Evolutionary conservation across 2,888 invertebrate genomes (phyloP).

Genomic region (Dryadula phaetusa): DNA sequence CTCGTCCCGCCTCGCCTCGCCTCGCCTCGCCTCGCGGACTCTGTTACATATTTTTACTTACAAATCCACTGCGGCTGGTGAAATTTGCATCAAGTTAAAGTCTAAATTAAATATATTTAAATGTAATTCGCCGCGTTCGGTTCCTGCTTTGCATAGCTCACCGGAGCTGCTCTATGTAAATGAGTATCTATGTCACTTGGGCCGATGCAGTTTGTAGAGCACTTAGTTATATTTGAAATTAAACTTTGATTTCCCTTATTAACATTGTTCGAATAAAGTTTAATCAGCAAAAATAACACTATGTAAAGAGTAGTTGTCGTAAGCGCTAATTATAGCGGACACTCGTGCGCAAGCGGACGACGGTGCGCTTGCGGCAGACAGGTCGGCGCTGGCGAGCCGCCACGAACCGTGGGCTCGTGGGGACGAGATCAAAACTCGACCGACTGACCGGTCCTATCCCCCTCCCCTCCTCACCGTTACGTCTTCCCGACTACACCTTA

Average conservation of each 20-base stretch:
- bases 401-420: slow-evolving; percentile 42
- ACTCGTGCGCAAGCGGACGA: slow-evolving; percentile 7
- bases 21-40: background rate
- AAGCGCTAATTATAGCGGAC: slow-evolving; percentile 19
- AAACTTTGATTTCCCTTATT: too few relatives aligned
- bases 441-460: slow-evolving; percentile 14
- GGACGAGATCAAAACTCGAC: slow-evolving; percentile 20
- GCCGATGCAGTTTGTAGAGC: background rate
- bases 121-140: slow-evolving; percentile 28
- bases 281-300: background rate
- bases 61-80: slow-evolving; percentile 29
- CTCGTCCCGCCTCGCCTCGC: background rate
- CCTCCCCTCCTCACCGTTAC: slow-evolving; percentile 8
- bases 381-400: slow-evolving; percentile 50
- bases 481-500: slow-evolving; percentile 40
- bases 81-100: slow-evolving; percentile 35
- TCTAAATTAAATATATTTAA: slow-evolving; percentile 37
- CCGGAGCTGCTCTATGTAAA: background rate
- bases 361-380: slow-evolving; percentile 48
- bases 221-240: too few relatives aligned
- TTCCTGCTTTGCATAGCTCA: slow-evolving; percentile 21
- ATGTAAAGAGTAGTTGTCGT: slow-evolving; percentile 10
- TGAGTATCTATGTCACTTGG: background rate
- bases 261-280: too few relatives aligned
- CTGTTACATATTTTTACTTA: slow-evolving; percentile 33